phyloP scores from a whole-genome alignment of 2,888 invertebrate genomes.

The Ormia ochracea region DNA sequence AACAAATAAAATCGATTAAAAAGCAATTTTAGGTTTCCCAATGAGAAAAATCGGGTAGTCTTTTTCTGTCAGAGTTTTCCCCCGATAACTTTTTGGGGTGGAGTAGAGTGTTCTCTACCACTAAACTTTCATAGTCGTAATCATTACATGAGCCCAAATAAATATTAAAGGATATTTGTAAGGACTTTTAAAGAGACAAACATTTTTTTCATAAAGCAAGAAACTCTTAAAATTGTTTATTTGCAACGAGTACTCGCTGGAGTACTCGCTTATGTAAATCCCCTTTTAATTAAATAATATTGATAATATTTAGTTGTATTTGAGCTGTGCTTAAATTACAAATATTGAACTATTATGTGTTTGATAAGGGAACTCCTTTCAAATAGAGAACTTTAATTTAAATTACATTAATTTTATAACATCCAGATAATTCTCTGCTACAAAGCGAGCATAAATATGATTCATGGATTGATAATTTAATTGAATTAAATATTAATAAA shows the following conservation, averaged over 20 bases:
- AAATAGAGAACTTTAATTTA: constrained; percentile 16
- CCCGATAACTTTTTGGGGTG: too few relatives aligned
- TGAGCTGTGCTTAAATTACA: not conserved
- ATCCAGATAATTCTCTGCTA: not conserved
- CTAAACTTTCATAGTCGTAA: too few relatives aligned
- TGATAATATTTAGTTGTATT: not conserved
- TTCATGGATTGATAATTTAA: constrained; percentile 37
- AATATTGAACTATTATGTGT: not conserved
- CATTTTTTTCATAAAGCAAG: not conserved
- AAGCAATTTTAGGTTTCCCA: too few relatives aligned
- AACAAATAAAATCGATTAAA: not conserved
- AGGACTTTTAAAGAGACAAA: not conserved
- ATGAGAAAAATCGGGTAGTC: too few relatives aligned
- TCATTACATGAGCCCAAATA: too few relatives aligned
- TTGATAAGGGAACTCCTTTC: not conserved
- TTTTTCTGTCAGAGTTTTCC: too few relatives aligned
- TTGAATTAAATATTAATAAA: constrained; percentile 32
- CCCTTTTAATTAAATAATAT: constrained; percentile 1
- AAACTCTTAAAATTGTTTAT: too few relatives aligned
- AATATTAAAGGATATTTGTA: too few relatives aligned
- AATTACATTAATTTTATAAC: constrained; percentile 22
- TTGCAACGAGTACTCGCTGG: too few relatives aligned
- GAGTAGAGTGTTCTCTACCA: too few relatives aligned
- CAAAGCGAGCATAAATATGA: constrained; percentile 13
- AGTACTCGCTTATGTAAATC: too few relatives aligned